Conservation (phyloP, 1,140 invertebrate genomes). For the Psilanteris sp. region DNA sequence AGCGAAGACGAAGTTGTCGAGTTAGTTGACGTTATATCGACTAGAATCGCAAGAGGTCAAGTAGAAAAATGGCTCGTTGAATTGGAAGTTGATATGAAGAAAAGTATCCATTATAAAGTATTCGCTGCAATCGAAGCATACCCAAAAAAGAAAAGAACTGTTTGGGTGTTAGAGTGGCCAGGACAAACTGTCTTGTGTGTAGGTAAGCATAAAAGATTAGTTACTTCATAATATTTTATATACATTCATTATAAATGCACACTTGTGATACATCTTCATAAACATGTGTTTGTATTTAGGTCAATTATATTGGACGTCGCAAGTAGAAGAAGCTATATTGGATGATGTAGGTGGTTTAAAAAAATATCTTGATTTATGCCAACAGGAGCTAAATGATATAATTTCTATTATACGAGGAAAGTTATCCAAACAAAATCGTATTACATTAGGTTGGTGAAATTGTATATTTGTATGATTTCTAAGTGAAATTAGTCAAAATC, state of each 20-base stretch:
- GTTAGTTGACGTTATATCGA: slow-evolving; percentile 90
- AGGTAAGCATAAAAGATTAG: slow-evolving; percentile 74
- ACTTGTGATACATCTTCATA: too few relatives aligned
- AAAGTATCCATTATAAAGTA: slow-evolving; percentile 87
- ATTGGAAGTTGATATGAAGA: slow-evolving; percentile 92
- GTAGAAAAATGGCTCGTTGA: slow-evolving; percentile 98
- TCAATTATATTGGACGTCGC: slow-evolving; percentile 92
- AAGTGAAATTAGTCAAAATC: too few relatives aligned
- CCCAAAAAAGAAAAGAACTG: slow-evolving; percentile 82
- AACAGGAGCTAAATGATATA: slow-evolving; percentile 88
- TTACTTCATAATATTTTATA: slow-evolving; percentile 3
- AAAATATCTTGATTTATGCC: slow-evolving; percentile 65
- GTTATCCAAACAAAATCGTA: slow-evolving; percentile 92
- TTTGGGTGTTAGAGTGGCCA: slow-evolving; percentile 93
- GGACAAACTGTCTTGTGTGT: slow-evolving; percentile 95
- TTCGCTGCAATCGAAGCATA: slow-evolving; percentile 85
- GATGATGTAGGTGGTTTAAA: slow-evolving; percentile 77
- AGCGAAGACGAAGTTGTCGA: slow-evolving; percentile 92
- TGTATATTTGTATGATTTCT: too few relatives aligned
- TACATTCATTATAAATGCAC: background rate
- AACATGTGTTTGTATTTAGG: slow-evolving; percentile 6
- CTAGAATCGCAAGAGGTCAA: slow-evolving; percentile 91
- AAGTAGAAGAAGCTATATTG: slow-evolving; percentile 88
- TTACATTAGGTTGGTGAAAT: slow-evolving; percentile 86
- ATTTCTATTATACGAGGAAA: slow-evolving; percentile 92